These are phyloP conservation scores for Apomyelois bistriatella DNA, from an alignment of 2,888 invertebrate genomes.

Conservation along the genomic window DNA sequence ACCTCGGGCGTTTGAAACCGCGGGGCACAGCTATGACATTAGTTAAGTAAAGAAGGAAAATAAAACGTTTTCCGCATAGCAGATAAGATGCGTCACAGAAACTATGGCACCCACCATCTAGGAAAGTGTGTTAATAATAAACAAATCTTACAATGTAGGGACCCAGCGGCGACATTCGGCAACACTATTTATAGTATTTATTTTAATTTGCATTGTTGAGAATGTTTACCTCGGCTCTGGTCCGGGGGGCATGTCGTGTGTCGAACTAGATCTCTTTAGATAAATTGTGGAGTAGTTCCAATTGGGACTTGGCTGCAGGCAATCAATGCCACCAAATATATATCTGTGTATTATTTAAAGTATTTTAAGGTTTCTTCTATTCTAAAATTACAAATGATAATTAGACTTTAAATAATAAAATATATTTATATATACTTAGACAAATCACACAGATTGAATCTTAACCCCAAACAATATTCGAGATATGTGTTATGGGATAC, in stretches of 20 bases:
- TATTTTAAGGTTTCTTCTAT: neutral
- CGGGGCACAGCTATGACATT: too few relatives aligned
- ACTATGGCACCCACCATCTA: too few relatives aligned
- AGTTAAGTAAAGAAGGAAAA: too few relatives aligned
- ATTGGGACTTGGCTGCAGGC: neutral
- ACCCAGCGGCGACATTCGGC: neutral
- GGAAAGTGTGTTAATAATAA: neutral
- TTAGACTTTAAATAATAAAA: too few relatives aligned
- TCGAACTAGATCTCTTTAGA: constrained; percentile 9
- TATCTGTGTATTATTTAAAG: neutral
- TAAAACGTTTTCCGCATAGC: too few relatives aligned
- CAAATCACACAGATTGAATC: too few relatives aligned
- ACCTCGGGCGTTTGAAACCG: too few relatives aligned
- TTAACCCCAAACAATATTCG: too few relatives aligned
- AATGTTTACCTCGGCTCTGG: neutral
- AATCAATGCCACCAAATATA: neutral
- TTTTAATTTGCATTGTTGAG: constrained; percentile 8
- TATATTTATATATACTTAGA: too few relatives aligned
- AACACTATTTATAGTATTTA: neutral
- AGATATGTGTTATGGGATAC: too few relatives aligned
- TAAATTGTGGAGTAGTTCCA: neutral
- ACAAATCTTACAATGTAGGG: neutral
- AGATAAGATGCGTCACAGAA: too few relatives aligned
- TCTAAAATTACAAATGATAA: too few relatives aligned
- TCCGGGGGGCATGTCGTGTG: constrained; percentile 9